These are phyloP conservation scores for Florisuga fusca DNA, from an alignment of 2,797 vertebrate genomes.

Conservation along the genomic window DNA sequence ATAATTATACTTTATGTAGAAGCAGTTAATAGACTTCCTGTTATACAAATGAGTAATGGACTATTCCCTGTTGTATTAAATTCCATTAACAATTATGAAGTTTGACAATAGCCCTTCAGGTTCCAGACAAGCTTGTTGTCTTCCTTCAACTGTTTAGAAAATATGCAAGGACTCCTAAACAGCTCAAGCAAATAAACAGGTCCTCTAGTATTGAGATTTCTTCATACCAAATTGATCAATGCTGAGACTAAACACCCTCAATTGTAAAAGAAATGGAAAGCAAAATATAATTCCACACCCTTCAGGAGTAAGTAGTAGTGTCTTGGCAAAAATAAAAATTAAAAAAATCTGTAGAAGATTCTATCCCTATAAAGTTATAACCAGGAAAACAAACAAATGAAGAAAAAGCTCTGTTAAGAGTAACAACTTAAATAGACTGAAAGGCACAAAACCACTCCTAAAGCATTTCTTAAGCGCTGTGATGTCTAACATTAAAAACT, in stretches of 20 bases:
- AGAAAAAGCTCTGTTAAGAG: background rate
- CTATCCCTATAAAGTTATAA: background rate
- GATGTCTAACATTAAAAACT: background rate
- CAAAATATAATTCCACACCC: background rate
- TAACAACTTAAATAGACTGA: background rate
- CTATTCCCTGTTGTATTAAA: background rate
- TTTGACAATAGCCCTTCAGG: background rate
- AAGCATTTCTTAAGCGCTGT: background rate
- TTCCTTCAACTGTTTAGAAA: background rate
- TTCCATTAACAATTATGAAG: background rate
- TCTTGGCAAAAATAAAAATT: background rate
- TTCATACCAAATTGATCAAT: background rate
- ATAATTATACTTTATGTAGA: conserved; percentile 17
- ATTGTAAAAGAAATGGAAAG: background rate
- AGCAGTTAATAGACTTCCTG: conserved; percentile 44
- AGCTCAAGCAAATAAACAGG: background rate
- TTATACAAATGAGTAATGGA: background rate
- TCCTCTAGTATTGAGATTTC: background rate
- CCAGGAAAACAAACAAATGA: background rate
- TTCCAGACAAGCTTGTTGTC: background rate
- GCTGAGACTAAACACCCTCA: background rate
- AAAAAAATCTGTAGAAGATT: background rate
- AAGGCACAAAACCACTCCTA: background rate
- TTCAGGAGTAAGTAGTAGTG: background rate
- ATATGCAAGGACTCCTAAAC: background rate